phyloP scores from a whole-genome alignment of 2,113 vertebrate species.

The Antechinus flavipes region DNA sequence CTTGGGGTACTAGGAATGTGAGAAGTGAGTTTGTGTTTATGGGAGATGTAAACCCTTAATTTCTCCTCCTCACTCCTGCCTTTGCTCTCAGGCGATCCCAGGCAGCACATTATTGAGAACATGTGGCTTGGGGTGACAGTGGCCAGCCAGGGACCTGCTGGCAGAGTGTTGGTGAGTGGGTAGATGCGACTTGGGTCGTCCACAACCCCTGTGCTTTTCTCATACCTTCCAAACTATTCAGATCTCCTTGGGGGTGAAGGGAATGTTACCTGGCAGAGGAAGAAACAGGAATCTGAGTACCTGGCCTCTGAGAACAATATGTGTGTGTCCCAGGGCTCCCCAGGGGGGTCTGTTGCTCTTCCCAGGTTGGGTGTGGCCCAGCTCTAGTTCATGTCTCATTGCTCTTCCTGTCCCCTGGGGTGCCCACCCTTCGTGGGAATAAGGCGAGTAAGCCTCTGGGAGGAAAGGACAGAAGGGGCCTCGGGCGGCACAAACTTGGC shows the following conservation, averaged over 20 bases:
- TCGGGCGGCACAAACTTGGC: slow-evolving; percentile 40
- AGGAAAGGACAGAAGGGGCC: slow-evolving; percentile 71
- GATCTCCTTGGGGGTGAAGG: not conserved
- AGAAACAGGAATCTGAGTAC: not conserved
- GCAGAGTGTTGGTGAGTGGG: slow-evolving; percentile 92
- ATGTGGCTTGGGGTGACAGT: slow-evolving; percentile 98
- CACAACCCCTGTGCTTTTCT: not conserved
- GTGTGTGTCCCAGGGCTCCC: not conserved
- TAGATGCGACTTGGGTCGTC: not conserved
- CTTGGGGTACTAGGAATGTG: not conserved
- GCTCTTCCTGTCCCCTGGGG: slow-evolving; percentile 16
- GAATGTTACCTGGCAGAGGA: not conserved
- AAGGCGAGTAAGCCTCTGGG: slow-evolving; percentile 31
- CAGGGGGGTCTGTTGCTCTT: not conserved
- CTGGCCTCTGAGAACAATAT: not conserved
- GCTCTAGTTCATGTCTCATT: slow-evolving; percentile 51
- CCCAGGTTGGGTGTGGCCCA: not conserved
- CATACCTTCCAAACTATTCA: not conserved
- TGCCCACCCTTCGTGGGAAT: slow-evolving; percentile 57
- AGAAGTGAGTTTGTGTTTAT: not conserved
- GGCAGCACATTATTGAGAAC: slow-evolving; percentile 91
- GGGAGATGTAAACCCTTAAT: not conserved
- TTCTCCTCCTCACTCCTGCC: not conserved
- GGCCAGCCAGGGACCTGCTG: slow-evolving; percentile 88
- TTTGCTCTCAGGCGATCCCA: slow-evolving; percentile 80